Base-by-base conservation (phyloP, 2,888 invertebrate genomes). In the Metopia argyrocephala region DNA sequence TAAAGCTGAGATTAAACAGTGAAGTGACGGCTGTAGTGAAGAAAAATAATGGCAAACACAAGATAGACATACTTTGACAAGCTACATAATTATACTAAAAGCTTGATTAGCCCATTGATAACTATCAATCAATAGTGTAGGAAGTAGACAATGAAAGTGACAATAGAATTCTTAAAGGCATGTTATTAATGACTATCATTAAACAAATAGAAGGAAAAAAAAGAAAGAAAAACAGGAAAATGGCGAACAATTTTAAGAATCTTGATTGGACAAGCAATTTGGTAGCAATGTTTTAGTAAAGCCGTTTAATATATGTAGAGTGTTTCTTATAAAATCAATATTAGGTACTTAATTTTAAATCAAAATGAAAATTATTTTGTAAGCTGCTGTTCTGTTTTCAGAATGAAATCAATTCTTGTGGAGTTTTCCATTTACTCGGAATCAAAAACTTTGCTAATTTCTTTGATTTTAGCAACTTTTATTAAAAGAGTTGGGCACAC, bases 51-150 rank as follows among this genome's bases (percentile, higher is more conserved):
- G n/a, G n/a, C 15, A 38, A 38, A 9, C 12, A 38, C 38, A 52
- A 38, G 18, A 5, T 27, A 23, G n/a, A 25, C 38, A 54, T 54
- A n/a, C 48, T 21, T 52, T 78, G 73, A 81, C 66, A 81, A 65
- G 80, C 28, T 70, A 78, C 81, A 78, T 78, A 81, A 78, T 78
- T 81, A 78, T 78, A 78, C 75, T 81, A 81, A 78, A 81, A 56
- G 78, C 69, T 78, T 74, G 69, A 81, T 73, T 81, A 74, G 74
- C 38, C 78, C 69, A 78, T 66, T 70, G 65, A 68, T 78, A 75
- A 66, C 73, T 69, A 81, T 81, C 78, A 75, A 78, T 81, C 70
- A 81, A 57, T 62, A 28, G 56, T 45, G 20, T 38, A 50, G 12
- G 20, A 28, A n/a, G 23, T 38, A 31, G 12, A 61, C 28, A 21